Conservation (phyloP, 1,140 invertebrate genomes). For the Bilobella aurantiaca region DNA sequence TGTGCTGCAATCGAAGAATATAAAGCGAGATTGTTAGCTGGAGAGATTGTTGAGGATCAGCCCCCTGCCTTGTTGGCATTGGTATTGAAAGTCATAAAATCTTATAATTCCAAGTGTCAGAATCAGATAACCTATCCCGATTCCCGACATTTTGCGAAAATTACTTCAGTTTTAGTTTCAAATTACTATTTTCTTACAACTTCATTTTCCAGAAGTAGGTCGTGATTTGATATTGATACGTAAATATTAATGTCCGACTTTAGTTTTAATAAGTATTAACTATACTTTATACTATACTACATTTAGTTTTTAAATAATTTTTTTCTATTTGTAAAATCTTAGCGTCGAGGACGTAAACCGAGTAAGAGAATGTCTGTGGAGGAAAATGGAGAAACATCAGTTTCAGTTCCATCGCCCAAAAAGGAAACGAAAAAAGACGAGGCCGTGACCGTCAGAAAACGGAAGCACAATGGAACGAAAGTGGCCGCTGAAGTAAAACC, state of each 20-base stretch:
- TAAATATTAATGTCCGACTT: too few relatives aligned
- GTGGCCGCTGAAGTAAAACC: not conserved
- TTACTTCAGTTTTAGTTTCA: too few relatives aligned
- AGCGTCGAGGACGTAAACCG: not conserved
- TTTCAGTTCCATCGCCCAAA: not conserved
- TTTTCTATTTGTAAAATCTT: not conserved
- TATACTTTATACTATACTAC: too few relatives aligned
- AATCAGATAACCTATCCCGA: too few relatives aligned
- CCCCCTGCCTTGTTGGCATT: not conserved
- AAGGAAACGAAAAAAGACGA: not conserved
- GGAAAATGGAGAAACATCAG: not conserved
- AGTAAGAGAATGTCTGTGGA: not conserved
- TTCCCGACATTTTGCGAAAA: too few relatives aligned
- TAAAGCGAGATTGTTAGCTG: not conserved
- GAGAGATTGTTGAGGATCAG: not conserved
- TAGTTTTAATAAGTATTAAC: too few relatives aligned
- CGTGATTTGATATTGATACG: too few relatives aligned
- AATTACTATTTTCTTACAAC: too few relatives aligned
- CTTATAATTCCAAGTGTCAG: too few relatives aligned
- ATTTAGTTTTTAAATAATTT: too few relatives aligned
- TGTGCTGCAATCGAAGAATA: conserved; percentile 75
- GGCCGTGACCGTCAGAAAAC: not conserved
- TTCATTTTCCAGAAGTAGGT: too few relatives aligned
- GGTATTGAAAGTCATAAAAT: too few relatives aligned
- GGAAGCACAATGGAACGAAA: not conserved